Base-by-base conservation (phyloP, 2,888 invertebrate species). In the Rhamnusium bicolor region DNA sequence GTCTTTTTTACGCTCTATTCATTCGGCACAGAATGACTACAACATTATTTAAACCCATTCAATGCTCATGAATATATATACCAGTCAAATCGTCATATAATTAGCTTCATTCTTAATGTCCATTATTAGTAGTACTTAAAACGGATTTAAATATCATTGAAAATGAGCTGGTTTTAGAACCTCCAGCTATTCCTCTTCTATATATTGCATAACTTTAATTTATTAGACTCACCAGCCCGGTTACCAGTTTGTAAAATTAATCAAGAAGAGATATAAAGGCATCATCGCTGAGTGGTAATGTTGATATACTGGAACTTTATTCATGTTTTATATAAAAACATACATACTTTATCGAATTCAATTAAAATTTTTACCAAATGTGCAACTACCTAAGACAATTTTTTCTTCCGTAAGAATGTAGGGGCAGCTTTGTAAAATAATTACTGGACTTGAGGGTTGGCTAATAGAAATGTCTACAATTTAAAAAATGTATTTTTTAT, bases 91-190 rank as follows among this genome's bases (percentile, higher is more conserved):
- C 46, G n/a, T 46, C 61, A 61, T 61, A 21, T 40, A 61, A 63
- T 63, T 63, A 63, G 51, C 63, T 24, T 27, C 40, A 27, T 18
- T 16, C 49, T 54, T 65, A 65, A 65, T 27, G 19, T 53, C 53
- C 65, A 65, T 65, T 53, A 65, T 65, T 65, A 49, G 49, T 24
- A 63, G 47, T 29, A 65, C 65, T 54, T 65, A 65, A 53, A 65
- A 29, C 40, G 53, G 53, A 65, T 53, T 54, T 53, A 32, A 65
- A 53, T 63, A 63, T 51, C 63, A 63, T 14, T 63, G 49, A 49
- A 63, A 63, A 29, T 14, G 53, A 53, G 32, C 65, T 19, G 32
- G 16, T 65, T 53, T 32, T 29, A 12, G n/a, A 8, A 24, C 21
- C 12, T 12, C 53, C n/a, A 16, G 65, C 65, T 12, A 14, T 54